phyloP scores from a whole-genome alignment of 1,140 invertebrate genomes.

The Cotesia chilonis region DNA sequence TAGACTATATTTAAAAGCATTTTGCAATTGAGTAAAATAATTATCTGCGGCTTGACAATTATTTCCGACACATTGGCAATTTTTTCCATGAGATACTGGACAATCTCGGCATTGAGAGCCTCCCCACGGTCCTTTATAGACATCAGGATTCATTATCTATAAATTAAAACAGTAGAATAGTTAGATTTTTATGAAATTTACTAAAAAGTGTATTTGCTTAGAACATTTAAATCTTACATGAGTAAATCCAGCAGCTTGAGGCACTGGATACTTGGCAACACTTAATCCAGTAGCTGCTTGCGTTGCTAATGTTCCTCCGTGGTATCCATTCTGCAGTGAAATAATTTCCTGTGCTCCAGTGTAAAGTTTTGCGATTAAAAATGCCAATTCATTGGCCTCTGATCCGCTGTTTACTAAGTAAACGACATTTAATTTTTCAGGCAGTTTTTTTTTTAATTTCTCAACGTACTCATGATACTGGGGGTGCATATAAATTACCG shows the following conservation, averaged over 20 bases:
- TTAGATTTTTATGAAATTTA: too few relatives aligned
- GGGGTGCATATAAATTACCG: conserved; percentile 90
- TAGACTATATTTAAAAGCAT: conserved; percentile 79
- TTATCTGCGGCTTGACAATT: conserved; percentile 78
- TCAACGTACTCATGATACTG: conserved; percentile 91
- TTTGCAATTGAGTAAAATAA: conserved; percentile 85
- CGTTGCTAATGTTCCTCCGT: conserved; percentile 86
- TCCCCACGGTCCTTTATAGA: conserved; percentile 89
- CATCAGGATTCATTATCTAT: conserved; percentile 89
- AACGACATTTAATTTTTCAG: conserved; percentile 79
- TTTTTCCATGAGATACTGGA: conserved; percentile 73
- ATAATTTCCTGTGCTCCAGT: conserved; percentile 87
- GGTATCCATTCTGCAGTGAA: conserved; percentile 87
- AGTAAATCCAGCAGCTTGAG: conserved; percentile 81
- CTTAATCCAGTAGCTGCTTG: conserved; percentile 85
- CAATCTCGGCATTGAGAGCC: conserved; percentile 89
- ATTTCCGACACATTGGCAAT: conserved; percentile 72
- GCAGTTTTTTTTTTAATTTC: conserved; percentile 82
- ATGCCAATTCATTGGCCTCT: conserved; percentile 95
- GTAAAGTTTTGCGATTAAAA: conserved; percentile 84
- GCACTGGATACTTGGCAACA: conserved; percentile 80
- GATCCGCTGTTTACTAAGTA: conserved; percentile 97
- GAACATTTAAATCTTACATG: conserved; percentile 70
- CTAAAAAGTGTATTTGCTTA: conserved; percentile 1
- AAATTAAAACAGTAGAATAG: too few relatives aligned